A percentile compares a stretch with the other conserved stretches of the same genome.
phyloP scores from a whole-genome alignment of 2,888 invertebrate genomes.

The Nipponacmea schrenckii region DNA sequence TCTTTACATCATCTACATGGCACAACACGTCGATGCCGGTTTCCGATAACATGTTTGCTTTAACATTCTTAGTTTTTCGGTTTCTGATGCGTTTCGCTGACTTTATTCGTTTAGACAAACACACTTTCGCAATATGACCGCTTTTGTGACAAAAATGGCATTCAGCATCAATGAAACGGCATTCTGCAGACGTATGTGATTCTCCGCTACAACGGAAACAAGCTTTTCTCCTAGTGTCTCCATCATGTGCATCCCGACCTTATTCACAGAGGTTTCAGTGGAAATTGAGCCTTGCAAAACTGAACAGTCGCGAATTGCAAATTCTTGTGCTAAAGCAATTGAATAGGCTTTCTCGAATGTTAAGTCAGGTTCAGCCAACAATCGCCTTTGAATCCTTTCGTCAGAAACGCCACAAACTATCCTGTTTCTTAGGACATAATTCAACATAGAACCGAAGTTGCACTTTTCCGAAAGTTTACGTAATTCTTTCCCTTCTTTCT shows the following conservation, averaged over 20 bases:
- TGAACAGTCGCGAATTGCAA: background rate
- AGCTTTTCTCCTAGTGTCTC: background rate
- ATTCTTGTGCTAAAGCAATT: background rate
- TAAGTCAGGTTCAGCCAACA: background rate
- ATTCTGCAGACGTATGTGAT: background rate
- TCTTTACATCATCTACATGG: background rate
- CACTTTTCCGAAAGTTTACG: background rate
- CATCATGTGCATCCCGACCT: background rate
- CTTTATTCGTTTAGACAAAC: background rate
- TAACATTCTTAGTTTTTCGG: background rate
- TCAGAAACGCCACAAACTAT: background rate
- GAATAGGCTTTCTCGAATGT: background rate
- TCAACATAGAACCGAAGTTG: background rate
- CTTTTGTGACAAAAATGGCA: background rate
- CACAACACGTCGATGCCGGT: background rate
- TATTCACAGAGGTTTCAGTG: background rate
- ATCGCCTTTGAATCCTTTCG: background rate
- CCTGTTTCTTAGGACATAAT: background rate
- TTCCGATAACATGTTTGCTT: background rate
- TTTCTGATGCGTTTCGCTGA: background rate
- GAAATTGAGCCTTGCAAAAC: background rate
- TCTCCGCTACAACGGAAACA: background rate
- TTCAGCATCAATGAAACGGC: background rate
- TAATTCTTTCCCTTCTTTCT: background rate
- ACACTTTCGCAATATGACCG: background rate